A percentile compares a stretch with the other conserved stretches of the same genome.
These are phyloP conservation scores for Neodon shergylaensis DNA, from an alignment of 2,113 vertebrate genomes.

Conservation along the genomic window DNA sequence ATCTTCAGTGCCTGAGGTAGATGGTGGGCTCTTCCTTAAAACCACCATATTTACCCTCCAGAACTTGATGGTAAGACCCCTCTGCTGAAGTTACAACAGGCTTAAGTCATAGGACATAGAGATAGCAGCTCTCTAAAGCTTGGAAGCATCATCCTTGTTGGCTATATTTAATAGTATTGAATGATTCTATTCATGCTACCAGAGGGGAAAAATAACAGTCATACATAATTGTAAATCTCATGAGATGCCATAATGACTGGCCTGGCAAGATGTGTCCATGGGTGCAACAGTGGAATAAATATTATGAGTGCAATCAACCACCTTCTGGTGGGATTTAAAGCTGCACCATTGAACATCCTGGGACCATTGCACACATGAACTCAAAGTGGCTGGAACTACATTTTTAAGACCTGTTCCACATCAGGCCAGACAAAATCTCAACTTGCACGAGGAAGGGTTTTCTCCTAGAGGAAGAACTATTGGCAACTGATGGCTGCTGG, in stretches of 20 bases:
- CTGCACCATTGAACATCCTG: neutral
- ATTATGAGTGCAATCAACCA: neutral
- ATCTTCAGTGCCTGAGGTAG: neutral
- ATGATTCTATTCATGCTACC: no score
- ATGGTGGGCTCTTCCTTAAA: neutral
- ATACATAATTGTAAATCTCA: neutral
- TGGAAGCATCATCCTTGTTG: neutral
- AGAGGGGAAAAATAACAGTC: neutral
- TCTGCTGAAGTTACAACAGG: neutral
- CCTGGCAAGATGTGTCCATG: neutral
- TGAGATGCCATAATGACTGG: neutral
- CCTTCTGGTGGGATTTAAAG: neutral
- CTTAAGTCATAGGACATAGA: neutral
- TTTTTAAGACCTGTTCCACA: neutral
- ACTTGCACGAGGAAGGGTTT: no score
- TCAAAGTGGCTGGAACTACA: neutral
- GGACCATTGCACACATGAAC: neutral
- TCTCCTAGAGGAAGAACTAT: no score
- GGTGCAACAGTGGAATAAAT: no score
- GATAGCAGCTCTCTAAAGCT: neutral
- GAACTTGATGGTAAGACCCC: neutral
- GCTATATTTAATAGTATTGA: no score
- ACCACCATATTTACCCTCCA: neutral
- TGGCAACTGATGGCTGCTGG: neutral
- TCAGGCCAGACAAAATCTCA: neutral